Percentiles rank a stretch among this genome's conserved stretches.
These are phyloP conservation scores for Lamellibrachia satsuma DNA, from an alignment of 2,888 invertebrate species.

Conservation along the genomic window DNA sequence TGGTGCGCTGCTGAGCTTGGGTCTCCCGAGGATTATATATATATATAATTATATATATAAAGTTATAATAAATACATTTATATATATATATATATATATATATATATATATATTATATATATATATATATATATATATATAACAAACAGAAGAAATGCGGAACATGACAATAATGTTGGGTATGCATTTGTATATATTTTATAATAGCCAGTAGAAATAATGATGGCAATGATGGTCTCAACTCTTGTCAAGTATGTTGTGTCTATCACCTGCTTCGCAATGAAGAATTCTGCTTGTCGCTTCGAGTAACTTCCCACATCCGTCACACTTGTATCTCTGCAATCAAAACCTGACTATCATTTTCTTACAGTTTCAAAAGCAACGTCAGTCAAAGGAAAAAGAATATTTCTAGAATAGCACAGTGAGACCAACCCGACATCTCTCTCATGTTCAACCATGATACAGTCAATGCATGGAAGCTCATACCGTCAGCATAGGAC, in stretches of 20 bases:
- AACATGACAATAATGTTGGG: too few relatives aligned
- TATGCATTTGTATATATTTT: too few relatives aligned
- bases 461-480: not conserved
- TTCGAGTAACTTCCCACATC: slow-evolving; percentile 67
- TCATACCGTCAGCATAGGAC: not conserved
- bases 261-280: slow-evolving; percentile 76
- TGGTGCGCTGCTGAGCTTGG: too few relatives aligned
- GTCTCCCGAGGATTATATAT: too few relatives aligned
- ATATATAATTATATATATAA: too few relatives aligned
- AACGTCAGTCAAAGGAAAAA: not conserved
- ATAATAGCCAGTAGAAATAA: too few relatives aligned
- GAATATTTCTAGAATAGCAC: not conserved
- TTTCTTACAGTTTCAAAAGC: slow-evolving; percentile 19
- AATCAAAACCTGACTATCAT: slow-evolving; percentile 18
- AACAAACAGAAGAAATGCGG: not conserved
- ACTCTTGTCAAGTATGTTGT: too few relatives aligned
- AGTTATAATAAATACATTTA: too few relatives aligned
- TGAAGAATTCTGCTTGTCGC: slow-evolving; percentile 87
- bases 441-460: not conserved
- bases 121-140: too few relatives aligned
- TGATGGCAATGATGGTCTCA: too few relatives aligned
- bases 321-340: slow-evolving; percentile 33
- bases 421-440: not conserved
- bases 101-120: too few relatives aligned
- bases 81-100: too few relatives aligned